Conservation (phyloP, 2,888 invertebrate species). For the Meliscaeva auricollis region DNA sequence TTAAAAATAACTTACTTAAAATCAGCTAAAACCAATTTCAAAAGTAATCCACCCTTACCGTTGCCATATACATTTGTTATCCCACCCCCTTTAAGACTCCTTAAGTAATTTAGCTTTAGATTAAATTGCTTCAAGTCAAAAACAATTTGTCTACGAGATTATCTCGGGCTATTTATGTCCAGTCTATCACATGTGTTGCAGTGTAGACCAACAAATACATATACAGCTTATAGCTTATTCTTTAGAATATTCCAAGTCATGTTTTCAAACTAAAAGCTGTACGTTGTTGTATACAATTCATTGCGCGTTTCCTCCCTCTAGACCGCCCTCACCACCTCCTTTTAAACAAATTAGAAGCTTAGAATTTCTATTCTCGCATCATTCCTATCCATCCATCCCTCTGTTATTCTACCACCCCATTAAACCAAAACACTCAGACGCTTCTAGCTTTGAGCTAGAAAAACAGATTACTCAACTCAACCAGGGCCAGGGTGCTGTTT, state of each 20-base stretch:
- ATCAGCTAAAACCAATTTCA: background rate
- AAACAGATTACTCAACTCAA: slow-evolving; percentile 53
- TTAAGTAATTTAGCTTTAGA: slow-evolving; percentile 1
- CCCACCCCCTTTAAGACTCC: background rate
- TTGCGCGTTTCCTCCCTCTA: background rate
- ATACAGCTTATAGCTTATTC: slow-evolving; percentile 41
- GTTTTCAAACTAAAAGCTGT: slow-evolving; percentile 9
- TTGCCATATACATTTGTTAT: background rate
- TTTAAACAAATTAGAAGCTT: slow-evolving; percentile 60
- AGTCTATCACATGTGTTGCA: slow-evolving; percentile 1
- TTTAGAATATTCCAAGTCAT: slow-evolving; percentile 28
- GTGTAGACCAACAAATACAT: slow-evolving; percentile 40
- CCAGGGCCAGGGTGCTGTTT: slow-evolving; percentile 24
- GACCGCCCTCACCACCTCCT: slow-evolving; percentile 24
- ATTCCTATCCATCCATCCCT: background rate
- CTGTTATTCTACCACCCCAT: background rate
- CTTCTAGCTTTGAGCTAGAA: slow-evolving; percentile 54
- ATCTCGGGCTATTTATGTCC: slow-evolving; percentile 33
- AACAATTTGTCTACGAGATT: slow-evolving; percentile 41
- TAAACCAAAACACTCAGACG: slow-evolving; percentile 33
- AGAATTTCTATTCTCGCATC: slow-evolving; percentile 31
- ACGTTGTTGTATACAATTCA: slow-evolving; percentile 1
- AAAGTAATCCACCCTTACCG: background rate
- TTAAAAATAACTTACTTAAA: no score
- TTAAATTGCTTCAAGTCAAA: slow-evolving; percentile 39